phyloP scores from a whole-genome alignment of 2,888 invertebrate genomes.

The Galerucella pusilla region DNA sequence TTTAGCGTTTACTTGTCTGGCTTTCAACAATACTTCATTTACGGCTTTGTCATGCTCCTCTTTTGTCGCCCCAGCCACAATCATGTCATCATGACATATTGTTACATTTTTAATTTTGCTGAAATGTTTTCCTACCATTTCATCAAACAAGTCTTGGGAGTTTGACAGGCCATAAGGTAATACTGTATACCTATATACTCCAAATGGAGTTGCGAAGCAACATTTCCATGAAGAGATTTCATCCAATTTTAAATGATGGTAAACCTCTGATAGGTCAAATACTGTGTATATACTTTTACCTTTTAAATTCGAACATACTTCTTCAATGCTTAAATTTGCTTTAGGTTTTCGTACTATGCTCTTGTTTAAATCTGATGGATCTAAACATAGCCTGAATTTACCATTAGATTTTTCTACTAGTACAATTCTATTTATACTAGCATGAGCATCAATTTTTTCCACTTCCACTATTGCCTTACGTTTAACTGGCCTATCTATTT shows the following conservation, averaged over 20 bases:
- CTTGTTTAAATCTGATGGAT: neutral
- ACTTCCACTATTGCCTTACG: too few species aligned
- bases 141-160: constrained; percentile 41
- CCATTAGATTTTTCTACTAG: constrained; percentile 23
- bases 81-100: constrained; percentile 45
- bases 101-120: constrained; percentile 37
- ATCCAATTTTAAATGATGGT: constrained; percentile 17
- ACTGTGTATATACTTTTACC: constrained; percentile 19
- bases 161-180: constrained; percentile 43
- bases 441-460: too few species aligned
- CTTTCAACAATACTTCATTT: constrained; percentile 35
- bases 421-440: too few species aligned
- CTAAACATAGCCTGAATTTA: constrained; percentile 22
- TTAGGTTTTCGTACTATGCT: constrained; percentile 4
- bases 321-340: constrained; percentile 20
- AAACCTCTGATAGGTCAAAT: constrained; percentile 18
- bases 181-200: constrained; percentile 37
- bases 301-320: constrained; percentile 18
- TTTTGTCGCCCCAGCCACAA: constrained; percentile 33
- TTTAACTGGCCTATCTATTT: neutral
- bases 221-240: constrained; percentile 40
- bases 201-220: constrained; percentile 44
- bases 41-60: constrained; percentile 43
- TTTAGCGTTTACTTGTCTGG: constrained; percentile 36
- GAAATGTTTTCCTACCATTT: constrained; percentile 43